Base-by-base conservation (phyloP, 1,140 invertebrate species). In the Apis mellifera region DNA sequence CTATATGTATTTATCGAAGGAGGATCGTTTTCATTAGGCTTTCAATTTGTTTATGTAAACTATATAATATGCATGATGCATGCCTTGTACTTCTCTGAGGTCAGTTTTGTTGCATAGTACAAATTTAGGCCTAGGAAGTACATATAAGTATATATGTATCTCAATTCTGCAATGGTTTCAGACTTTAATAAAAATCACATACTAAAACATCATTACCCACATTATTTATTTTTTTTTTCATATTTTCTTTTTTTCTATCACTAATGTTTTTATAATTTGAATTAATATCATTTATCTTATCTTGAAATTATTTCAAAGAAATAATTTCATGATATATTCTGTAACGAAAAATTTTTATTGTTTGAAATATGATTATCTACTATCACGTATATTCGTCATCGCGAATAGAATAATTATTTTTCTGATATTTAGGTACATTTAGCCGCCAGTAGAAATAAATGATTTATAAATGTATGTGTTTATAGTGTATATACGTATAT, bases 31-130 rank as follows among this genome's bases (percentile, higher is more conserved):
- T 81, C 50, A 23, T 66, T 81, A 81, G 72, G 62, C 62, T 81
- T n/a, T 75, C 42, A 17, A 55, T 81, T 81, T 50, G 55, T 55
- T 74, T 68, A 42, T 42, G 42, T 48, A 23, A 62, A 71, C 55
- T 21, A 71, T 71, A 55, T 54, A 26, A 54, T 54, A 32, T 12
- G 52, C 75, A 50, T 71, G 3, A 21, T 7, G 17, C 52, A 9
- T 11, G 13, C 15, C 3, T 15, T 50, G 26, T 42, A 55, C 71
- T 75, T 66, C 42, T 21, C 54, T 72, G 72, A 81, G 79, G 79
- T 81, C 62, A 48, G 64, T 76, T 75, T 52, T 81, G 79, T 81
- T 75, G 79, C 54, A 65, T 76, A 75, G 79, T 66, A 66, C 76
- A 59, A 65, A 69, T 48, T 81, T 81, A 81, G 72, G 79, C 79